Percentiles rank a stretch among this genome's conserved stretches.
Conservation (phyloP, 2,888 invertebrate species). For the Caenorhabditis sp. region DNA sequence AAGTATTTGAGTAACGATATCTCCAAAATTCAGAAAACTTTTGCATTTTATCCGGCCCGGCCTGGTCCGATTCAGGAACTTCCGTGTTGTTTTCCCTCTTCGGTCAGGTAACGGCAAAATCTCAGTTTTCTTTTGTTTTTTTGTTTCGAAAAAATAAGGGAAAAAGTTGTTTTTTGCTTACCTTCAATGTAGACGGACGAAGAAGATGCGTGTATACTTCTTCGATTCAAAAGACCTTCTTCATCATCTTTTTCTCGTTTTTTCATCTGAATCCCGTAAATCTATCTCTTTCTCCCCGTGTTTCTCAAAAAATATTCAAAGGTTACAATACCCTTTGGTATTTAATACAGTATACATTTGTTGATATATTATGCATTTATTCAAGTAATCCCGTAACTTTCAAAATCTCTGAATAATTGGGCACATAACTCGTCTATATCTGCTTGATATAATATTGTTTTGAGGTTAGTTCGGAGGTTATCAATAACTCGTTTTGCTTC, state of each 20-base stretch:
- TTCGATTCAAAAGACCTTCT: conserved; percentile 28
- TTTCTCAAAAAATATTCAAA: background rate
- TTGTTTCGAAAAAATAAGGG: no score
- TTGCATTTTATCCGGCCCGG: no score
- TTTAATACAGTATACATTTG: background rate
- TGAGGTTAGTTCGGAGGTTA: conserved; percentile 1
- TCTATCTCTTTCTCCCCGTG: no score
- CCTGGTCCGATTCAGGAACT: no score
- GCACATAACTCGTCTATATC: conserved; percentile 18
- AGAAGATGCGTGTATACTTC: conserved; percentile 5
- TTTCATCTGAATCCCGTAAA: conserved; percentile 24
- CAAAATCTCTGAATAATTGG: conserved; percentile 14
- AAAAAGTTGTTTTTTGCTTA: no score
- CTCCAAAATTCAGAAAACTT: no score
- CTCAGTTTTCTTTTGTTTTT: no score
- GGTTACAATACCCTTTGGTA: background rate
- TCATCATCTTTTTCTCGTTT: conserved; percentile 40
- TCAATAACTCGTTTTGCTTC: background rate
- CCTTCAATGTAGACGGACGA: conserved; percentile 35
- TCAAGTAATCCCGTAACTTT: conserved; percentile 1
- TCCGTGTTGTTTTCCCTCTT: no score
- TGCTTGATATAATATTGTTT: conserved; percentile 8
- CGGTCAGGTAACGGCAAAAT: no score
- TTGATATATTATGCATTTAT: background rate
- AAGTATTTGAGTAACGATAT: no score